Conservation (phyloP, 2,797 vertebrate genomes). For the Falco peregrinus region DNA sequence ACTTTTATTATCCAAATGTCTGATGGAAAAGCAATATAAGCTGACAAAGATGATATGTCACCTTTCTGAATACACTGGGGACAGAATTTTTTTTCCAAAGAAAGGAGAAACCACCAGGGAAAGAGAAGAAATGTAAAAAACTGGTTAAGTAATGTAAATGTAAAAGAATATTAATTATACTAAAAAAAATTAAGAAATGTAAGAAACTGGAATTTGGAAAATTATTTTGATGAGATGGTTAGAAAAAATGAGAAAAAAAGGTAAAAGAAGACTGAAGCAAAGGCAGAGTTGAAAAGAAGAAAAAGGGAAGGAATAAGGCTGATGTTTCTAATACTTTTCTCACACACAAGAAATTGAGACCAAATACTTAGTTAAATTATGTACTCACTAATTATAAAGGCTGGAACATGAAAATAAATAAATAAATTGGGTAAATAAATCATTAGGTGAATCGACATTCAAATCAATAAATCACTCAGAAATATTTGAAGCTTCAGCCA, state of each 20-base stretch:
- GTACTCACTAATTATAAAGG: neutral
- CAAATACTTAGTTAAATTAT: neutral
- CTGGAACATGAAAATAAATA: neutral
- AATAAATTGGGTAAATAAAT: neutral
- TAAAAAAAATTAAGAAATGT: too few relatives aligned
- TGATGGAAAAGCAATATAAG: neutral
- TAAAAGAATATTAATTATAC: too few relatives aligned
- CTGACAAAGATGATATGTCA: neutral
- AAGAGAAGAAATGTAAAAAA: neutral
- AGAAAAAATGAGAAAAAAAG: neutral
- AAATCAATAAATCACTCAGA: neutral
- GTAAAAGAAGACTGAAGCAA: neutral
- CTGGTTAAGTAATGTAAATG: neutral
- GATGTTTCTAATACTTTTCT: neutral
- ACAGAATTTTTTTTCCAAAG: neutral
- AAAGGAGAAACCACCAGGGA: neutral
- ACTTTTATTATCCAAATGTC: neutral
- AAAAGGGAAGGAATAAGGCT: neutral
- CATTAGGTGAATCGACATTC: neutral
- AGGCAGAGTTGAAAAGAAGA: neutral
- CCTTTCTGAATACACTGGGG: neutral
- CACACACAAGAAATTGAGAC: neutral
- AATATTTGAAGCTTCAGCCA: neutral
- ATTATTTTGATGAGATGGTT: neutral
- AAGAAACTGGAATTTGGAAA: neutral